Base-by-base conservation (phyloP, 2,888 invertebrate genomes). In the Ochropleura leucogaster region DNA sequence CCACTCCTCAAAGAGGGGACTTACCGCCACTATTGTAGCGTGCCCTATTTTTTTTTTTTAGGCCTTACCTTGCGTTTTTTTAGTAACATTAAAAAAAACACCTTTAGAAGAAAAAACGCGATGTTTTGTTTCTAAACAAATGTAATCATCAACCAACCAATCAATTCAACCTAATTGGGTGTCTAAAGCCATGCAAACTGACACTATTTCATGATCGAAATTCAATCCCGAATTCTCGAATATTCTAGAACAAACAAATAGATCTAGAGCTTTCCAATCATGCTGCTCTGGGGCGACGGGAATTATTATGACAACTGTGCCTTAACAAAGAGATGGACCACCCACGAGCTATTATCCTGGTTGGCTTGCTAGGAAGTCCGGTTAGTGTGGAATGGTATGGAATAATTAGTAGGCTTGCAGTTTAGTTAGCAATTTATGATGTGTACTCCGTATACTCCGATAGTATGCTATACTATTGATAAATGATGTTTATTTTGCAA, bases 301-400 rank as follows among this genome's bases (percentile, higher is more conserved):
- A 78, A 81, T 77, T 80, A 85, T 62, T 72, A 79, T 82, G 75
- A 71, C n/a, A 76, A 85, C 51, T 70, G 60, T 71, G 72, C 20
- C 64, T 65, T 76, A 78, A 79, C 73, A 67, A 67, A 73, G 65
- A 71, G 63, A 77, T 66, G 62, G 79, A 14, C 84, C 85, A 84
- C 85, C 82, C 85, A 82, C 70, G 76, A 57, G 60, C 49, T 44
- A 76, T 75, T 79, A 57, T 73, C 60, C 75, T 72, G 62, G 62
- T 7, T n/a, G 42, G n/a, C 10, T 10, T 68, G 72, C 76, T 82
- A 79, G 82, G 82, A 84, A 76, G 72, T 80, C 84, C 79, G 84
- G 73, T 64, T 49, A 20, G 66, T 57, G 69, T 49, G 57, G 57
- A 57, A 57, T 47, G 47, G 12, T 47, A 47, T 47, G 16, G 79